phyloP scores from a whole-genome alignment of 2,113 vertebrate genomes.

The Caretta caretta region DNA sequence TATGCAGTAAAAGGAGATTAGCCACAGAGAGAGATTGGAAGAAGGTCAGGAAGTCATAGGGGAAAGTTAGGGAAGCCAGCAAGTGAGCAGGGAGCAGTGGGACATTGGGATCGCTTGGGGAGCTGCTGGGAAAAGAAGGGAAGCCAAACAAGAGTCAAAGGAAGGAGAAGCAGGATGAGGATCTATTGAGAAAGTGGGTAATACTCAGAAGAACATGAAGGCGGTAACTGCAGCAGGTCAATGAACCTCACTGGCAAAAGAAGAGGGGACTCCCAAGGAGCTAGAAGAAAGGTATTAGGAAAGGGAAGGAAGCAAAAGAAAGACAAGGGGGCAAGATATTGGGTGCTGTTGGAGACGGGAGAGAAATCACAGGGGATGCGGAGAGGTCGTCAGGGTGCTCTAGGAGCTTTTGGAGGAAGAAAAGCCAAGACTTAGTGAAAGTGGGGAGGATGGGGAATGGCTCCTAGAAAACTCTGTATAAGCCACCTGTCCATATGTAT shows the following conservation, averaged over 20 bases:
- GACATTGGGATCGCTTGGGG: background rate
- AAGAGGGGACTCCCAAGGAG: background rate
- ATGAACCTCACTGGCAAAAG: background rate
- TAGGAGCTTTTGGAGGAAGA: background rate
- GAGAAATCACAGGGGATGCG: background rate
- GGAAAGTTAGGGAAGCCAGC: background rate
- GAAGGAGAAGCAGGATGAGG: background rate
- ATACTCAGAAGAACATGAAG: background rate
- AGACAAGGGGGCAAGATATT: rapidly evolving
- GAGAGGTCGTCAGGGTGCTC: background rate
- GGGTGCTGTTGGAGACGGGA: background rate
- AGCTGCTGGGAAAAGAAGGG: background rate
- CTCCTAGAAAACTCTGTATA: conserved; percentile 11
- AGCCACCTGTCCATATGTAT: background rate
- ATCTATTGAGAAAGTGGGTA: background rate
- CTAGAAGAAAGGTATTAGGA: background rate
- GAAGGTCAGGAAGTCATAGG: background rate
- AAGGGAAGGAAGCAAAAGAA: background rate
- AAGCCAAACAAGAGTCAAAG: background rate
- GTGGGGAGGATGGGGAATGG: background rate
- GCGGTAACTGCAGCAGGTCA: background rate
- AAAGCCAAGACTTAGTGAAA: background rate
- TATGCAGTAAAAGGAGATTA: background rate
- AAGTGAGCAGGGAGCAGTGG: background rate
- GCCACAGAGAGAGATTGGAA: background rate